Evolutionary conservation across 2,888 invertebrate genomes (phyloP), one percentile per base, ranked within the genome.

Genomic region (Cephus nigrinus): DNA sequence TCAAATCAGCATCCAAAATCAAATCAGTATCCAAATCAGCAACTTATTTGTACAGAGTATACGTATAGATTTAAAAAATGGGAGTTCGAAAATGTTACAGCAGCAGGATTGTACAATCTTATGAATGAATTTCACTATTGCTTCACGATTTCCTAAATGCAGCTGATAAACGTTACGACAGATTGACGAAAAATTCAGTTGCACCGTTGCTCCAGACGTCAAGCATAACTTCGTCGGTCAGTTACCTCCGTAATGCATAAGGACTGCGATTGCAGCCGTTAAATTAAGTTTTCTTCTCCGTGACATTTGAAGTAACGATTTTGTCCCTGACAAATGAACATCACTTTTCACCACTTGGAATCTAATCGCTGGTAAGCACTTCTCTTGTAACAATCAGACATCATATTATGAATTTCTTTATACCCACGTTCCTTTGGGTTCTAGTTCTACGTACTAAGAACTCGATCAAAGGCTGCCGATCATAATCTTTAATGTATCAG

Each of bases 131-230:
- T 74, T 74, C 34, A 31, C 74, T 36, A 30, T 74, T 74, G 74
- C 74, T 35, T n/a, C 11, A 32, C 5, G 71, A 35, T 73, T 73
- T 33, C 35, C 23, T 33, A 35, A 33, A 35, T 30, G 74, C 73
- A 35, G 35, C 31, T 23, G 35, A 73, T 23, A 34, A 32, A 5
- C 3, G 73, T 73, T 73, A 35, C 35, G 34, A 15, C 32, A 32
- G 32, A 3, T 12, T 35, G 5, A n/a, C 23, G 35, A 15, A n/a
- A 34, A 73, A 33, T 73, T 73, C 23, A 34, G 73, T 35, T 73
- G 35, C 74, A 73, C 35, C 74, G 74, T 77, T 77, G 32, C 77
- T 36, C 68, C 77, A 77, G 73, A 31, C 34, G 12, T 75, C 40
- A 55, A 23, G 23, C 23, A 23, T 55, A 23, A 55, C 23, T 75